These are phyloP conservation scores for Apodemus sylvaticus DNA, from an alignment of 2,113 vertebrate species.

Conservation along the genomic window DNA sequence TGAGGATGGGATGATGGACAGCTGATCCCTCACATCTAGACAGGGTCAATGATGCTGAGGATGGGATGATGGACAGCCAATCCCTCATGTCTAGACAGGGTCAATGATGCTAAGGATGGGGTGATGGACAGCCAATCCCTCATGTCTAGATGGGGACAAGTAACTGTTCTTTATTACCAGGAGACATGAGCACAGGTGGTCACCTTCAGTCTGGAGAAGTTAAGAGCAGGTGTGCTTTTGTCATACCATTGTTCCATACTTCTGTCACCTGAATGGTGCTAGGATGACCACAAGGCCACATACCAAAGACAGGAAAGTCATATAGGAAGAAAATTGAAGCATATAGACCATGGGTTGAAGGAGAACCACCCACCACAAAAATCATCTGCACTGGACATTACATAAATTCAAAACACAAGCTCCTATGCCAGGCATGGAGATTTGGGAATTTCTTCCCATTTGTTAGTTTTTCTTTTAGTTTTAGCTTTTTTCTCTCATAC, in stretches of 20 bases:
- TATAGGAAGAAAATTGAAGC: neutral
- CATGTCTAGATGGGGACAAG: neutral
- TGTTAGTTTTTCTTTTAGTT: too few relatives aligned
- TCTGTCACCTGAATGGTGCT: neutral
- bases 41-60: neutral
- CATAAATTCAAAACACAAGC: neutral
- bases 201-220: neutral
- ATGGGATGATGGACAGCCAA: neutral
- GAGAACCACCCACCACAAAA: neutral
- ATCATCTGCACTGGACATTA: neutral
- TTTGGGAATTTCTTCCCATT: neutral
- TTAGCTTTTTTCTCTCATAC: neutral
- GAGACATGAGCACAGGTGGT: neutral
- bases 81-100: too few relatives aligned
- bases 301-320: neutral
- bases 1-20: neutral
- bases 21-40: neutral
- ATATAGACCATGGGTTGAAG: neutral
- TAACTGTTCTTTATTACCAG: neutral
- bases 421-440: neutral
- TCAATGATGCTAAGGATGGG: neutral
- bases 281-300: neutral
- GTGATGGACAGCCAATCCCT: neutral
- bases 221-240: constrained; percentile 5
- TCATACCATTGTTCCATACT: neutral